Evolutionary conservation across 2,888 invertebrate species (phyloP).

Genomic region (Clitarchus hookeri): DNA sequence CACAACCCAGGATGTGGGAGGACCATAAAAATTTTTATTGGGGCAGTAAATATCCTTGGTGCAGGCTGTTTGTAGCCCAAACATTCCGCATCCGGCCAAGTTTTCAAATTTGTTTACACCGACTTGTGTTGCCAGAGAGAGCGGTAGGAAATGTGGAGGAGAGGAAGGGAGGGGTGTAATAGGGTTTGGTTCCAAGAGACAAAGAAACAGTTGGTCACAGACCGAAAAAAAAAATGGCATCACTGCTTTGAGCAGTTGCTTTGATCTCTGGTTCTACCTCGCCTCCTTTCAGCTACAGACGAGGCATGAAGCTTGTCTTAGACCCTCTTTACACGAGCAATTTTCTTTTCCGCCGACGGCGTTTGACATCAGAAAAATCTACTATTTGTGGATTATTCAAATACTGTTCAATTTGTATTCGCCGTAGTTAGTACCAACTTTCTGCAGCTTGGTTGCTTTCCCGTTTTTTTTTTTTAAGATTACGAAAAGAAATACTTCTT

Average conservation of each 20-base stretch:
- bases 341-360: too few species aligned
- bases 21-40: conserved; percentile 14
- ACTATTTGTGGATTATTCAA: too few species aligned
- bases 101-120: conserved; percentile 6
- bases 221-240: not conserved
- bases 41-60: not conserved
- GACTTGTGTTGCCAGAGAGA: not conserved
- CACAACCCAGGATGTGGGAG: not conserved
- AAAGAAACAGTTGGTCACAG: not conserved
- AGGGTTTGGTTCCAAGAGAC: not conserved
- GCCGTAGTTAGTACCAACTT: too few species aligned
- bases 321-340: too few species aligned
- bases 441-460: too few species aligned
- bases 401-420: too few species aligned
- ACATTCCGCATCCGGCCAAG: conserved; percentile 6
- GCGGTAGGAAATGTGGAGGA: not conserved
- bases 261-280: not conserved
- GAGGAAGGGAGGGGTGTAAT: not conserved
- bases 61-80: conserved; percentile 5
- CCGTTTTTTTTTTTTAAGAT: too few species aligned
- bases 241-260: not conserved
- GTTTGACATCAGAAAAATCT: too few species aligned
- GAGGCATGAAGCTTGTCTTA: too few species aligned
- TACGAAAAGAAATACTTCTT: too few species aligned
- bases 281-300: too few species aligned